Percentiles rank a stretch among this genome's conserved stretches.
Evolutionary conservation across 2,888 invertebrate genomes (phyloP).

Genomic region (Oscheius onirici): DNA sequence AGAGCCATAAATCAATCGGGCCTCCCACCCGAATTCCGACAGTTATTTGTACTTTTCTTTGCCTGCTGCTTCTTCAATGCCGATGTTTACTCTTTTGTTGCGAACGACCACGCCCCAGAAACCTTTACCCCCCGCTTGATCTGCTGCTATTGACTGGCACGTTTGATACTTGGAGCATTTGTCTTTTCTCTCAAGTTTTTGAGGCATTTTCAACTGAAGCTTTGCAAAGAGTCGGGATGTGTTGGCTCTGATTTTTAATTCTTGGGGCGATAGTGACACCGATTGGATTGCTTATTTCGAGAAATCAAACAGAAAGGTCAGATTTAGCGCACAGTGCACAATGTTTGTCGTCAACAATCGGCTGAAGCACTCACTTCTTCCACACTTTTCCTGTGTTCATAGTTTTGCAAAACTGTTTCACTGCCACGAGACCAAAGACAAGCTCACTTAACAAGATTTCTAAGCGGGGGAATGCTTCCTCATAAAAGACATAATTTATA

Average conservation of each 20-base stretch:
- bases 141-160: constrained; percentile 26
- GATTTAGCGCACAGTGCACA: constrained; percentile 30
- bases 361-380: constrained; percentile 29
- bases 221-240: not conserved
- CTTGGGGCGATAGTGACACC: not conserved
- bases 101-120: constrained; percentile 29
- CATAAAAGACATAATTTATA: not conserved
- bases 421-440: not conserved
- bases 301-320: constrained; percentile 32
- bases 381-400: constrained; percentile 23
- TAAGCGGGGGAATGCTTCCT: not conserved
- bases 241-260: constrained; percentile 11
- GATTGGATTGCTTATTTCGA: constrained; percentile 26
- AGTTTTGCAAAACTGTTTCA: constrained; percentile 1
- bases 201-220: not conserved
- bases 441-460: not conserved
- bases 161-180: not conserved
- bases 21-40: constrained; percentile 3
- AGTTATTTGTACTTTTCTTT: constrained; percentile 27
- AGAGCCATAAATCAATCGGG: constrained; percentile 1
- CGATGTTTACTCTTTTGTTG: constrained; percentile 29
- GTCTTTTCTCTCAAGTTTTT: not conserved
- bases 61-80: constrained; percentile 25
- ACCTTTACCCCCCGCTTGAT: constrained; percentile 29
- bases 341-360: constrained; percentile 33